phyloP scores from a whole-genome alignment of 2,113 vertebrate species.

The Desmodus rotundus region DNA sequence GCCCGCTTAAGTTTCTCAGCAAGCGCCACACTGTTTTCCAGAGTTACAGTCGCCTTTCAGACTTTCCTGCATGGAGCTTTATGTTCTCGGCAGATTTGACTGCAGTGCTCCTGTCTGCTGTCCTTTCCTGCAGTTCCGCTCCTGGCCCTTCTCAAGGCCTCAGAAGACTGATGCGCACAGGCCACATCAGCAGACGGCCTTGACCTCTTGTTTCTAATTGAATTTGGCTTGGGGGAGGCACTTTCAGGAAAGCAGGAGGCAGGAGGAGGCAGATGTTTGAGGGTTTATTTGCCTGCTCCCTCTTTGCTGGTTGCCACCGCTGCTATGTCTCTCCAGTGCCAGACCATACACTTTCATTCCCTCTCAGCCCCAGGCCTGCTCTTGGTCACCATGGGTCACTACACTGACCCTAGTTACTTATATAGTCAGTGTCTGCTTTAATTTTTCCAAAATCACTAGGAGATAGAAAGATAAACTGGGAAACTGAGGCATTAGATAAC shows the following conservation, averaged over 20 bases:
- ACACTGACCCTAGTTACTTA: not conserved
- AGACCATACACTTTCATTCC: not conserved
- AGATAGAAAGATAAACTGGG: not conserved
- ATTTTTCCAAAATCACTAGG: not conserved
- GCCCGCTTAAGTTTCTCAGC: not conserved
- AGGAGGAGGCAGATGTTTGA: not conserved
- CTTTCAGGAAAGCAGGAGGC: too few relatives aligned
- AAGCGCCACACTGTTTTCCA: not conserved
- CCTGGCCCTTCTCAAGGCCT: not conserved
- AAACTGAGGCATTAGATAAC: not conserved
- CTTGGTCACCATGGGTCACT: not conserved
- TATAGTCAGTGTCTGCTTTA: not conserved
- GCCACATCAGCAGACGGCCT: rapidly evolving
- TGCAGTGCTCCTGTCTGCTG: not conserved
- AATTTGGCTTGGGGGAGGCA: not conserved
- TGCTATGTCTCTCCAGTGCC: not conserved
- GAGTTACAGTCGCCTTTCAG: not conserved
- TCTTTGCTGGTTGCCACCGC: not conserved
- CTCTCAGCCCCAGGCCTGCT: not conserved
- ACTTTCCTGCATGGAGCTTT: not conserved
- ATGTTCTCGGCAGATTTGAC: not conserved
- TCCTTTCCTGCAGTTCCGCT: not conserved
- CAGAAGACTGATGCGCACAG: not conserved
- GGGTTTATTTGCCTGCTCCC: not conserved
- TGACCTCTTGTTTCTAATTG: not conserved